phyloP scores from a whole-genome alignment of 1,140 invertebrate species.

The Lucilia cuprina region DNA sequence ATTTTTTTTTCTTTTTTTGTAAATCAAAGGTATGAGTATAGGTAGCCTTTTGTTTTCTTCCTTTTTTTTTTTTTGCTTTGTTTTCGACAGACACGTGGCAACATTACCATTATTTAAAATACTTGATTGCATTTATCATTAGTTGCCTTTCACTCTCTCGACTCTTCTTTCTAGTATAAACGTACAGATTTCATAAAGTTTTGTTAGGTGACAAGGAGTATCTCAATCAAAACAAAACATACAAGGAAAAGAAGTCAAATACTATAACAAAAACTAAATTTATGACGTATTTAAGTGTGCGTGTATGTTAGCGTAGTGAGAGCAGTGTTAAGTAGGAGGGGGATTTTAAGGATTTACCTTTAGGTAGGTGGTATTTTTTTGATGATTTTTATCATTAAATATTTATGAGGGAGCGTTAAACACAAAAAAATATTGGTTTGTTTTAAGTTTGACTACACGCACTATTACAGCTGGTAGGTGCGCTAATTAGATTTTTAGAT shows the following conservation, averaged over 20 bases:
- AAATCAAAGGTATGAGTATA: neutral
- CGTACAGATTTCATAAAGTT: neutral
- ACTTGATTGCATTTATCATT: constrained; percentile 17
- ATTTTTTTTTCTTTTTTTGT: too few relatives aligned
- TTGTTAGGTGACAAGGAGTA: neutral
- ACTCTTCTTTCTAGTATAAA: neutral
- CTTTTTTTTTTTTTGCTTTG: neutral
- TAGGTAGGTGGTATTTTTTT: neutral
- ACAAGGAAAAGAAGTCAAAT: neutral
- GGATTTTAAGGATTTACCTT: too few relatives aligned
- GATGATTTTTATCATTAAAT: neutral
- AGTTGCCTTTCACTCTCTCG: neutral
- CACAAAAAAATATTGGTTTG: too few relatives aligned
- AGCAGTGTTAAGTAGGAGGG: neutral
- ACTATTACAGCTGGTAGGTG: neutral
- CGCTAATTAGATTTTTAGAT: neutral
- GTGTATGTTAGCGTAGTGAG: neutral
- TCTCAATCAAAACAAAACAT: neutral
- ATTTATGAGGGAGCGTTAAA: neutral
- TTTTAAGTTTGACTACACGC: neutral
- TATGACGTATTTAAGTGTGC: neutral
- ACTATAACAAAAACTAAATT: neutral
- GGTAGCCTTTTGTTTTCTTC: neutral
- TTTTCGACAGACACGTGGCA: neutral
- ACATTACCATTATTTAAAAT: neutral